These are phyloP conservation scores for Drosophila tristis DNA, from an alignment of 1,140 invertebrate species.

Conservation along the genomic window DNA sequence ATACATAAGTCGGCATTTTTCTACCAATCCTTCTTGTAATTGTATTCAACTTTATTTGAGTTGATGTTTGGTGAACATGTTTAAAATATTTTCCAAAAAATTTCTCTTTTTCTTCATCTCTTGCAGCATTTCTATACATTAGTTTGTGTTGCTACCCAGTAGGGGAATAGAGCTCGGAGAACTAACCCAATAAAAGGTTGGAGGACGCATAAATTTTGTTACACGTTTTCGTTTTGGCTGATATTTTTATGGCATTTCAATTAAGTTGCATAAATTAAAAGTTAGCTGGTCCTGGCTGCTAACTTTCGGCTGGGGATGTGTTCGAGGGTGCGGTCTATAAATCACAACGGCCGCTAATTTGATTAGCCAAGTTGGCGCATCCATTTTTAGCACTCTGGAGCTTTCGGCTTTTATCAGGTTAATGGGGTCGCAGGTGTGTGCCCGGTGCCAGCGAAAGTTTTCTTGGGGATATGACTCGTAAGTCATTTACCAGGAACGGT, in stretches of 20 bases:
- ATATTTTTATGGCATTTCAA: conserved; percentile 62
- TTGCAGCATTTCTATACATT: not conserved
- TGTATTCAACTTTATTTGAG: too few species aligned
- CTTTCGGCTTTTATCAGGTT: conserved; percentile 28
- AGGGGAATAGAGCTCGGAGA: conserved; percentile 6
- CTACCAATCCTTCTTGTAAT: too few species aligned
- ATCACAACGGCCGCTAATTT: conserved; percentile 59
- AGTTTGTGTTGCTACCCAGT: conserved; percentile 9
- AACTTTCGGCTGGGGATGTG: conserved; percentile 5
- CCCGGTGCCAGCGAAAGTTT: conserved; percentile 19
- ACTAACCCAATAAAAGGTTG: conserved; percentile 47
- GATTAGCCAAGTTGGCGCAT: conserved; percentile 55
- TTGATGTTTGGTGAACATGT: too few species aligned
- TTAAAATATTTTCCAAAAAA: too few species aligned
- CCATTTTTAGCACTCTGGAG: conserved; percentile 36
- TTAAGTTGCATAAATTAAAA: conserved; percentile 67
- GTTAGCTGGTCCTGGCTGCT: conserved; percentile 20
- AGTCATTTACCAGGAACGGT: conserved; percentile 35
- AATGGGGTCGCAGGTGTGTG: conserved; percentile 44
- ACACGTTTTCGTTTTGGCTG: conserved; percentile 20
- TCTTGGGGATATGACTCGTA: conserved; percentile 3
- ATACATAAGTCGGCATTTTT: too few species aligned
- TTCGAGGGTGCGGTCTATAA: conserved; percentile 41
- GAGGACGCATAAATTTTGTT: conserved; percentile 55
- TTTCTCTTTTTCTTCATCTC: too few species aligned